phyloP scores from a whole-genome alignment of 2,888 invertebrate species.

The Phaedon cochleariae region DNA sequence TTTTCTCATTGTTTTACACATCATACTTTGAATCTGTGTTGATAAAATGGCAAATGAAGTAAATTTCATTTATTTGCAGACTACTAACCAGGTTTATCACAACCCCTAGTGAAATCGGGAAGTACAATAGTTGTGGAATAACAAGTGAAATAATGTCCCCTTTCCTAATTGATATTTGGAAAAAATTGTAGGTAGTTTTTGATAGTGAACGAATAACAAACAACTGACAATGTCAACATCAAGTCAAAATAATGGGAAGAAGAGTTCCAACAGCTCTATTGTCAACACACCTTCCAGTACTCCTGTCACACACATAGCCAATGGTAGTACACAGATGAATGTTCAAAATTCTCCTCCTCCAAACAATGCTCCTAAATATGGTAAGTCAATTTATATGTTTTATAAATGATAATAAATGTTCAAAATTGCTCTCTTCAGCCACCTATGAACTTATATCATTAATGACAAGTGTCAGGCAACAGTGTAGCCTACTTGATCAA shows the following conservation, averaged over 20 bases:
- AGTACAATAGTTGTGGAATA: conserved; percentile 29
- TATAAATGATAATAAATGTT: too few species aligned
- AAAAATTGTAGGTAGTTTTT: conserved; percentile 42
- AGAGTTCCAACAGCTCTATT: conserved; percentile 55
- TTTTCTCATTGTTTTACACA: conserved; percentile 24
- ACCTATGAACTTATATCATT: too few species aligned
- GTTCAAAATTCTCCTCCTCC: conserved; percentile 58
- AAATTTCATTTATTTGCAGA: conserved; percentile 32
- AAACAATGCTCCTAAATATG: conserved; percentile 66
- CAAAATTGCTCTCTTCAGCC: too few species aligned
- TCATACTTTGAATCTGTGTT: too few species aligned
- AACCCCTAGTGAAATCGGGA: conserved; percentile 24
- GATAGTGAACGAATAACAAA: conserved; percentile 40
- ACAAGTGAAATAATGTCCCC: conserved; percentile 34
- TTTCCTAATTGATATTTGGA: conserved; percentile 35
- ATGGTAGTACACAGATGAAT: conserved; percentile 52
- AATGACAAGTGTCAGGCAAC: too few species aligned
- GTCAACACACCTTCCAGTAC: conserved; percentile 60
- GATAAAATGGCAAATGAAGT: not conserved
- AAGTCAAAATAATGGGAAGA: conserved; percentile 54
- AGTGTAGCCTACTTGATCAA: too few species aligned
- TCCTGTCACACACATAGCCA: conserved; percentile 54
- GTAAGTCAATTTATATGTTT: conserved; percentile 49
- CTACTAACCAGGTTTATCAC: conserved; percentile 24
- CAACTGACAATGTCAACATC: conserved; percentile 43